phyloP scores from a whole-genome alignment of 2,888 invertebrate species.

The Rhagium mordax region DNA sequence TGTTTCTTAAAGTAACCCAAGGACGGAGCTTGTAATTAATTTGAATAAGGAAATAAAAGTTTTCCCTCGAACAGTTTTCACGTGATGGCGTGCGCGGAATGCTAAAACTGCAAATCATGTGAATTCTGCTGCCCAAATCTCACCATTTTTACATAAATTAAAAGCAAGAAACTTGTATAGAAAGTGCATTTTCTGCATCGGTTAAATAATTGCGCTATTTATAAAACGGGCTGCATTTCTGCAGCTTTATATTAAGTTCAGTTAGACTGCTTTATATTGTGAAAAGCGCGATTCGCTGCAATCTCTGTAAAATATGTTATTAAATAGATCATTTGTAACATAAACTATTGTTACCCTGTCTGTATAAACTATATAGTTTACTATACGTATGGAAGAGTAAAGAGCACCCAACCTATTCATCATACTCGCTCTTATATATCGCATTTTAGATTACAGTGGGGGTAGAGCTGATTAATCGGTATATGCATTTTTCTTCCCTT shows the following conservation, averaged over 20 bases:
- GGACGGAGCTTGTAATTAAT: no score
- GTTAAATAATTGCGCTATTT: background rate
- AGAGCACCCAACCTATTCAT: background rate
- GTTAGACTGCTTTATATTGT: background rate
- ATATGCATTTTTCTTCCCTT: conserved; percentile 10
- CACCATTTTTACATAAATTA: conserved; percentile 9
- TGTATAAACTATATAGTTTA: background rate
- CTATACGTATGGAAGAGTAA: background rate
- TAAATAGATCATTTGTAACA: background rate
- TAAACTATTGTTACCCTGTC: background rate
- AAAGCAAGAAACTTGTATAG: background rate
- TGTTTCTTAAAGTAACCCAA: no score
- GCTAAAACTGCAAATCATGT: background rate
- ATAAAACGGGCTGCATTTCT: background rate
- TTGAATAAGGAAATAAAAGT: conserved; percentile 14
- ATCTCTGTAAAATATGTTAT: background rate
- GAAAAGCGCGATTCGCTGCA: background rate
- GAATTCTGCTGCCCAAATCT: conserved; percentile 5
- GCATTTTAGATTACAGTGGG: background rate
- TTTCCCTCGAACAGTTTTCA: conserved; percentile 3
- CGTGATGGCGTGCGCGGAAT: conserved; percentile 8
- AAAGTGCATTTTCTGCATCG: background rate
- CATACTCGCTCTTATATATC: conserved; percentile 4
- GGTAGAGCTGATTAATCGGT: conserved; percentile 19
- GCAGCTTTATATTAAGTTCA: background rate